These are phyloP conservation scores for Hymenochirus boettgeri DNA, from an alignment of 2,113 vertebrate genomes.

Conservation along the genomic window DNA sequence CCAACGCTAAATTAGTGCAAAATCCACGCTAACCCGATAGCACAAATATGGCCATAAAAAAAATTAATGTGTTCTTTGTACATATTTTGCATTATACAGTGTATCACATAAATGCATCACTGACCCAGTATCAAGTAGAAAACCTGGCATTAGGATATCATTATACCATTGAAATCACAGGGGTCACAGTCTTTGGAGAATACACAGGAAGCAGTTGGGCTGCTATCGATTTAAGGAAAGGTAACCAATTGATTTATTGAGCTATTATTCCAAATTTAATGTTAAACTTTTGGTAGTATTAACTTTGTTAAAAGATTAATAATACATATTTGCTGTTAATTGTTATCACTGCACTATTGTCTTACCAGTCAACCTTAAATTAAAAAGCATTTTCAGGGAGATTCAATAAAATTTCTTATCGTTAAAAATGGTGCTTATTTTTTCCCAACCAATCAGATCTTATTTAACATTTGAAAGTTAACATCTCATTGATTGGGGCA, in stretches of 20 bases:
- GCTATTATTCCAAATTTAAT: background rate
- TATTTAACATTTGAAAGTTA: too few species aligned
- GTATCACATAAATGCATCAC: background rate
- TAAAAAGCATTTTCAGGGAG: background rate
- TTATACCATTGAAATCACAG: constrained; percentile 19
- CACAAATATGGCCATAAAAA: too few species aligned
- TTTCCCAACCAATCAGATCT: too few species aligned
- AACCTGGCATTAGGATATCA: background rate
- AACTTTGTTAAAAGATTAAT: background rate
- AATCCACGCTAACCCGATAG: too few species aligned
- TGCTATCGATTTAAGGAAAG: background rate
- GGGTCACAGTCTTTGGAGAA: constrained; percentile 25
- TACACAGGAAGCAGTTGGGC: constrained; percentile 12
- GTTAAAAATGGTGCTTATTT: too few species aligned
- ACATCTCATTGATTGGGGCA: too few species aligned
- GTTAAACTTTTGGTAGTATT: background rate
- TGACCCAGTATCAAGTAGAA: constrained; percentile 13
- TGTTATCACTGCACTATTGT: background rate
- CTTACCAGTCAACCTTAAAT: too few species aligned
- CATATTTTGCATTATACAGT: constrained; percentile 10
- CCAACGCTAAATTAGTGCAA: too few species aligned
- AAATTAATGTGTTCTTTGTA: too few species aligned
- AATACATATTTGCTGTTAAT: too few species aligned
- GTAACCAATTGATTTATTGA: background rate
- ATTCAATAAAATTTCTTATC: too few species aligned